phyloP scores from a whole-genome alignment of 30 jellyfish, hydroid and myxozoan species.

The Rhopilema esculentum region DNA sequence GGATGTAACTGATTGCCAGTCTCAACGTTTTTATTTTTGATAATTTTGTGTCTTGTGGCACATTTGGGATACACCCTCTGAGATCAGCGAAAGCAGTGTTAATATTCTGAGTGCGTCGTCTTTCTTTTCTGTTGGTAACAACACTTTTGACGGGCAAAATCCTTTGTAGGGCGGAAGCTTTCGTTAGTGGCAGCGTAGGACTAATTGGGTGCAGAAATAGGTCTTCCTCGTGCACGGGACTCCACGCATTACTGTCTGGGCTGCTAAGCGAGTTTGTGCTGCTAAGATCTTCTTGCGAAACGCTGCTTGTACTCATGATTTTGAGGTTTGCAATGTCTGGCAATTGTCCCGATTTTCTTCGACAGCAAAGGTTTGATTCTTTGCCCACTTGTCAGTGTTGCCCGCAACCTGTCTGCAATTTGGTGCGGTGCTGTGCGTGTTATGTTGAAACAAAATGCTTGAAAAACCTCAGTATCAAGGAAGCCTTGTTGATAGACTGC shows the following conservation, averaged over 20 bases:
- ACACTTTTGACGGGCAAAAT: not conserved
- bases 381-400: conserved; percentile 44
- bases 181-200: conserved; percentile 64
- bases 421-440: not conserved
- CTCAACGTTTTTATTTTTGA: conserved; percentile 84
- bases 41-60: conserved; percentile 80
- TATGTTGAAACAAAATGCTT: conserved; percentile 4
- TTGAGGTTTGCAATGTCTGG: conserved; percentile 47
- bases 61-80: conserved; percentile 88
- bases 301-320: conserved; percentile 50
- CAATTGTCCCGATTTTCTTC: not conserved
- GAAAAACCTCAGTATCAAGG: not conserved
- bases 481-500: not conserved
- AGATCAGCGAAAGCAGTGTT: conserved; percentile 85
- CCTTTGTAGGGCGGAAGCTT: not conserved
- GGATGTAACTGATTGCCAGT: conserved; percentile 86
- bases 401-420: conserved; percentile 43
- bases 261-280: conserved; percentile 60
- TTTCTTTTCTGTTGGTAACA: conserved; percentile 55
- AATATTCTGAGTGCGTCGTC: conserved; percentile 79
- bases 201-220: conserved; percentile 65
- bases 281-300: conserved; percentile 50
- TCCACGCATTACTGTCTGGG: conserved; percentile 54
- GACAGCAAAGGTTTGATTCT: conserved; percentile 1
- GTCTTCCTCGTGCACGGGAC: conserved; percentile 52